These are phyloP conservation scores for Papilio demoleus DNA, from an alignment of 2,888 invertebrate species.

Conservation along the genomic window DNA sequence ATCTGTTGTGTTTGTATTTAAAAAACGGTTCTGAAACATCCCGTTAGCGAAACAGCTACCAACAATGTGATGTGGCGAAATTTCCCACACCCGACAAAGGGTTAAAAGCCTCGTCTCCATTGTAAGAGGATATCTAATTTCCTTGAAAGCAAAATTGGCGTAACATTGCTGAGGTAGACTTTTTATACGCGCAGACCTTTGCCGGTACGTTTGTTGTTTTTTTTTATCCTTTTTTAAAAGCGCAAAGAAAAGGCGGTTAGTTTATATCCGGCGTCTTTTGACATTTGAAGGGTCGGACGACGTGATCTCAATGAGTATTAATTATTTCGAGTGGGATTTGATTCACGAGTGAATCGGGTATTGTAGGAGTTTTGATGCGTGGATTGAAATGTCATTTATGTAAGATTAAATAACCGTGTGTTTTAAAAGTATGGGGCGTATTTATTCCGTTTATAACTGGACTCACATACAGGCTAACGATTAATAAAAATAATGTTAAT, in stretches of 20 bases:
- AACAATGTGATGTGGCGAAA: slow-evolving; percentile 56
- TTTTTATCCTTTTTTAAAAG: slow-evolving; percentile 66
- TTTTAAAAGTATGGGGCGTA: too few species aligned
- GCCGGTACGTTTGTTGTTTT: slow-evolving; percentile 68
- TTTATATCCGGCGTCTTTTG: slow-evolving; percentile 81
- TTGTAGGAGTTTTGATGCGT: slow-evolving; percentile 54
- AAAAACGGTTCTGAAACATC: slow-evolving; percentile 35
- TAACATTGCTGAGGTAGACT: slow-evolving; percentile 74
- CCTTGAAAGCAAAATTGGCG: slow-evolving; percentile 83
- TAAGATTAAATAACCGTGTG: too few species aligned
- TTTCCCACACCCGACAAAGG: slow-evolving; percentile 80
- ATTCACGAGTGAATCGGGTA: slow-evolving; percentile 62
- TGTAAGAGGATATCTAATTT: slow-evolving; percentile 83
- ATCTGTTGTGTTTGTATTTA: neutral
- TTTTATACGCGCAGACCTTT: slow-evolving; percentile 65
- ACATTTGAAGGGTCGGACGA: slow-evolving; percentile 75
- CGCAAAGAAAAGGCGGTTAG: slow-evolving; percentile 83
- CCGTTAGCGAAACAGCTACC: slow-evolving; percentile 53
- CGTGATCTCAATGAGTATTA: slow-evolving; percentile 77
- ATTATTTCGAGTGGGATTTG: slow-evolving; percentile 79
- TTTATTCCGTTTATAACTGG: too few species aligned
- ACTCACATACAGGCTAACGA: too few species aligned
- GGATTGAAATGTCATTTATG: slow-evolving; percentile 44
- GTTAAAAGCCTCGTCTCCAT: slow-evolving; percentile 72
- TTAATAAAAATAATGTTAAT: too few species aligned